Evolutionary conservation across 2,888 invertebrate species (phyloP).

Genomic region (Apamea anceps): DNA sequence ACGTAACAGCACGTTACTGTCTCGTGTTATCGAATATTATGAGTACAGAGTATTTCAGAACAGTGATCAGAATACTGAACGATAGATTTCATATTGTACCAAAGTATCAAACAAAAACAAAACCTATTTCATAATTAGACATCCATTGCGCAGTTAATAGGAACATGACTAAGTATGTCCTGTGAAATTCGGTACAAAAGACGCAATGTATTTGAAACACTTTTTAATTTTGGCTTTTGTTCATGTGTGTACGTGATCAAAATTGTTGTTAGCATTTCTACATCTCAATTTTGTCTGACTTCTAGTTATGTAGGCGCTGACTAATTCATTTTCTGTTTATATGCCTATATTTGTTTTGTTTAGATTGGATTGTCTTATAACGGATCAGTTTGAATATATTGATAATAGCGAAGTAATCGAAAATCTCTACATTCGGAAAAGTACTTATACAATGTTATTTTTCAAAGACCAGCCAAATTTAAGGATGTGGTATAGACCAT

Average conservation of each 20-base stretch:
- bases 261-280: constrained; percentile 8
- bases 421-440: too few species aligned
- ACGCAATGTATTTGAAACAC: not conserved
- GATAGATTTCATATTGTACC: constrained; percentile 24
- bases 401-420: too few species aligned
- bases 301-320: not conserved
- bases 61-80: constrained; percentile 42
- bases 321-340: constrained; percentile 21
- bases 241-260: constrained; percentile 2
- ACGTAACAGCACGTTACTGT: constrained; percentile 31
- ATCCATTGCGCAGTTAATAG: constrained; percentile 25
- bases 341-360: not conserved
- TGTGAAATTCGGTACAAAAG: not conserved
- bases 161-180: not conserved
- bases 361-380: not conserved
- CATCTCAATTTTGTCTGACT: constrained; percentile 10
- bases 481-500: too few species aligned
- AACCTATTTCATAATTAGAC: not conserved
- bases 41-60: constrained; percentile 24
- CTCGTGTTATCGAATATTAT: constrained; percentile 43
- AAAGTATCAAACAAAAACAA: not conserved
- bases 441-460: too few species aligned
- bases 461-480: too few species aligned
- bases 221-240: not conserved
- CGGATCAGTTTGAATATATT: not conserved